phyloP scores from a whole-genome alignment of 2,888 invertebrate species.

The Amaurobius ferox region DNA sequence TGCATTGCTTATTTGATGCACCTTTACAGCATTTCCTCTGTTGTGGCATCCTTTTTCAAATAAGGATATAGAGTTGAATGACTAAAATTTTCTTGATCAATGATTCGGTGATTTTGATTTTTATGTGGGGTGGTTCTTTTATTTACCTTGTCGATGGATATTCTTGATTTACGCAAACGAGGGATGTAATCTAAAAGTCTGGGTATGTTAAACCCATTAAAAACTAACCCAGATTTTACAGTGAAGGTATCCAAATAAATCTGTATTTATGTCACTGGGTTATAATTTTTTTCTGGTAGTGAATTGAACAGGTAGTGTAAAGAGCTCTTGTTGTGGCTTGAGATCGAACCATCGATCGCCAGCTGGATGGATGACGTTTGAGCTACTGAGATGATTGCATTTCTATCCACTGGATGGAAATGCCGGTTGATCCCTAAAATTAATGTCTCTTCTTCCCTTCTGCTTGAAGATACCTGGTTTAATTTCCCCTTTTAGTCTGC shows the following conservation, averaged over 20 bases:
- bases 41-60: too few species aligned
- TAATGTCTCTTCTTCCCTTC: too few species aligned
- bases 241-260: background rate
- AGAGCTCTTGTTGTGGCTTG: too few species aligned
- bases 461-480: too few species aligned
- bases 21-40: too few species aligned
- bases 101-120: background rate
- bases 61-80: background rate
- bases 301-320: too few species aligned
- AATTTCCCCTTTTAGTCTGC: too few species aligned
- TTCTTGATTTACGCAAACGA: background rate
- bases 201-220: background rate
- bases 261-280: background rate
- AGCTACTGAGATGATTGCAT: too few species aligned
- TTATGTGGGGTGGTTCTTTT: background rate
- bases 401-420: too few species aligned
- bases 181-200: background rate
- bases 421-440: too few species aligned
- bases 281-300: background rate
- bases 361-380: too few species aligned
- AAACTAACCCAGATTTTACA: background rate
- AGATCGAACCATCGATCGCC: too few species aligned
- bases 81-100: background rate
- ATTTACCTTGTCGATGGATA: background rate
- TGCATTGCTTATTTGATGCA: background rate